These are phyloP conservation scores for Mobula hypostoma DNA, from an alignment of 2,113 vertebrate genomes.

Conservation along the genomic window DNA sequence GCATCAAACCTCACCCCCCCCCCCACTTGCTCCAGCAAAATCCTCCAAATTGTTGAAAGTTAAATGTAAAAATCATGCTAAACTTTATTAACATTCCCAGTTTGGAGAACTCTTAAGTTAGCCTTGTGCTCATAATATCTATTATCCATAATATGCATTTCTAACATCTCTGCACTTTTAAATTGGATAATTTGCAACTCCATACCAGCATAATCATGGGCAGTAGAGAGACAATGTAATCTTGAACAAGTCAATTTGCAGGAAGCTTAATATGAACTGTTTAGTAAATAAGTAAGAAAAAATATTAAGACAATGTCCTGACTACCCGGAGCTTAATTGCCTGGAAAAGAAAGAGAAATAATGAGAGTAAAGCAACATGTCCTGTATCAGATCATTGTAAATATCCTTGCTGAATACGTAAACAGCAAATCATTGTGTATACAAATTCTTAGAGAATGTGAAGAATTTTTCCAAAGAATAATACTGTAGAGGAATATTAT, in stretches of 20 bases:
- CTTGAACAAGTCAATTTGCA: conserved; percentile 19
- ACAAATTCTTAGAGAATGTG: neutral
- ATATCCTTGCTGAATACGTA: neutral
- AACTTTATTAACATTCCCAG: neutral
- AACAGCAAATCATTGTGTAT: neutral
- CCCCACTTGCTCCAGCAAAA: no score
- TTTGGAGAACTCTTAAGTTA: conserved; percentile 14
- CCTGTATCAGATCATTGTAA: neutral
- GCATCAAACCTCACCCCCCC: no score
- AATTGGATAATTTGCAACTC: conserved; percentile 24
- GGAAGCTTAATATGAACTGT: neutral
- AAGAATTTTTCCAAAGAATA: neutral
- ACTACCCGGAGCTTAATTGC: neutral
- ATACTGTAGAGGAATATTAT: neutral
- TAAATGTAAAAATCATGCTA: neutral
- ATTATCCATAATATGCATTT: neutral
- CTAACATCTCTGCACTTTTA: neutral
- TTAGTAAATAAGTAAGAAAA: neutral
- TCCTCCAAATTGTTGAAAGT: neutral
- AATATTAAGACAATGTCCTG: neutral
- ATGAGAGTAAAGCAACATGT: neutral
- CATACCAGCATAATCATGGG: neutral
- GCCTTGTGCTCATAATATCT: neutral
- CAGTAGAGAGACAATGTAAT: neutral
- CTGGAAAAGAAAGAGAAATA: neutral